These are phyloP conservation scores for Halcyon malimbica DNA, from an alignment of 2,113 vertebrate species.

Conservation along the genomic window DNA sequence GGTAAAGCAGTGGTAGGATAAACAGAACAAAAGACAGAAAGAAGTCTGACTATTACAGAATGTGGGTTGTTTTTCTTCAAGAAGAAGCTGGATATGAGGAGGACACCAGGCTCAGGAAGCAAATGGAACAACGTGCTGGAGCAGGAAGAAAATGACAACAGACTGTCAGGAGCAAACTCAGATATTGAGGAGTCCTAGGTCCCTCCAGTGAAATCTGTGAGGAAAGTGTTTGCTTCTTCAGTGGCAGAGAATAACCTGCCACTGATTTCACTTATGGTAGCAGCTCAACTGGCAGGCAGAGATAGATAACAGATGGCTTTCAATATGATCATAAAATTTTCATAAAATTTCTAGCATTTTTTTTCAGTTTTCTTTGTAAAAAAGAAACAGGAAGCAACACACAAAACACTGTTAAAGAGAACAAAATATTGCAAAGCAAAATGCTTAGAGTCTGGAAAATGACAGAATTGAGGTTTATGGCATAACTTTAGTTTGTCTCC, in stretches of 20 bases:
- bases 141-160: not conserved
- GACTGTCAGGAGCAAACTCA: not conserved
- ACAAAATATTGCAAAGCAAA: not conserved
- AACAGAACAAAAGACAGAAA: not conserved
- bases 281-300: not conserved
- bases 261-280: not conserved
- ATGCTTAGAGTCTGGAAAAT: not conserved
- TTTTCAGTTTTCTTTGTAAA: constrained; percentile 17
- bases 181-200: not conserved
- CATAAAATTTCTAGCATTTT: not conserved
- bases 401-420: not conserved
- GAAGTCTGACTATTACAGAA: not conserved
- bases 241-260: not conserved
- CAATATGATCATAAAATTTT: not conserved
- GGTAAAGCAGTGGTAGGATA: not conserved
- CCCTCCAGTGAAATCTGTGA: not conserved
- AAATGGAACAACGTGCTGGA: not conserved
- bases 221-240: not conserved
- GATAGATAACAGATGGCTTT: not conserved
- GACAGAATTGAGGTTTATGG: not conserved
- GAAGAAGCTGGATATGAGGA: not conserved
- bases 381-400: constrained; percentile 6
- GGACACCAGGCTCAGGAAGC: not conserved
- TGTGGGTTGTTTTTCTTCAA: not conserved
- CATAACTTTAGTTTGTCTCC: not conserved